Base-by-base conservation (phyloP, 2,888 invertebrate species). In the Elmis aenea region DNA sequence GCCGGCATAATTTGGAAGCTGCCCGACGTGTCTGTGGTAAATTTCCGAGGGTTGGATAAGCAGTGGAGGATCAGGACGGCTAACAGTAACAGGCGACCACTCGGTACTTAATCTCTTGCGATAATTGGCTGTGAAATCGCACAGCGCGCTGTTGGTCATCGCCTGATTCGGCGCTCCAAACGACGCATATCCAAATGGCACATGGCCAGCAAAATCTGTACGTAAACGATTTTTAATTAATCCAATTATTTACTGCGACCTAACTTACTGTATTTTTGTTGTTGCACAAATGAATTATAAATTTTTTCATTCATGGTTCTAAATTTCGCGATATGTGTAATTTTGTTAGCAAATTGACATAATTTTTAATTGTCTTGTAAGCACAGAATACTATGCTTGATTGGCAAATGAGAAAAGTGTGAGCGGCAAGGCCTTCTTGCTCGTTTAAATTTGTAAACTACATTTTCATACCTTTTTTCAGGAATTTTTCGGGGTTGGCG, bases 1-100 rank as follows among this genome's bases (percentile, higher is more conserved):
- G 0, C 86, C 87, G 2, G 77, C 75, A 64, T 87, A 88, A 64
- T 79, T 83, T 1, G 87, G 86, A 48, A 85, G 61, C 71, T 86
- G 76, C 3, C 86, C 85, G 20, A 81, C 74, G 50, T 83, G 79
- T 42, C 78, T 78, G 58, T 81, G 83, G 58, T 87, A 87, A 43
- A 87, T 77, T 58, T 81, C 76, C 6, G 79, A 61, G 1, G 71
- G 68, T 47, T 70, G 68, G 26, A 71, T 67, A n/a, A 69, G 45
- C 10, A 70, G 54, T 0, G 73, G 73, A n/a, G 72, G 72, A 57
- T 73, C 73, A 2, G 70, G 69, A 26, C 66, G 58, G 33, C 60
- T 64, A 42, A 80, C 72, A 45, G 75, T 75, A 5, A 79, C 77
- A 3, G 85, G 83, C 14, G 83, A 81, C 85, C 85, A 86, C 63